Conservation (phyloP, 2,888 invertebrate species). For the Pasiphila rectangulata region DNA sequence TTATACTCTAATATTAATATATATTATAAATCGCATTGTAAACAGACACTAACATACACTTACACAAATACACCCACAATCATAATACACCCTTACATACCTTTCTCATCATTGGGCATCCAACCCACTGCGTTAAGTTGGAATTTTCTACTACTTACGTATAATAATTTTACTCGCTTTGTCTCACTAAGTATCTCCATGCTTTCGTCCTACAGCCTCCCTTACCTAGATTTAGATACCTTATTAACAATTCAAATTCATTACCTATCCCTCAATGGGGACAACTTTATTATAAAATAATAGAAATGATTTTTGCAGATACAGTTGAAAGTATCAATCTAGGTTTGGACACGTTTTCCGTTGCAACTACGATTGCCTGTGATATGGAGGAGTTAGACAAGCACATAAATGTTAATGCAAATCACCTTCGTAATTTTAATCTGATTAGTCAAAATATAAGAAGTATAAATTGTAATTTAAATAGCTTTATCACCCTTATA, state of each 20-base stretch:
- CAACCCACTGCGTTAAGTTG: no score
- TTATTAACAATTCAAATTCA: not conserved
- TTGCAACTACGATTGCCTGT: not conserved
- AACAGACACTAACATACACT: no score
- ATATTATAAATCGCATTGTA: no score
- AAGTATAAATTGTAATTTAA: constrained; percentile 30
- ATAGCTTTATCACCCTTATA: constrained; percentile 21
- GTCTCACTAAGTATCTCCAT: no score
- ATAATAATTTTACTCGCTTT: no score
- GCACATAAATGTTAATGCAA: not conserved
- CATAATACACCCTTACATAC: no score
- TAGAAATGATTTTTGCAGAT: not conserved
- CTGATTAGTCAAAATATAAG: constrained; percentile 32
- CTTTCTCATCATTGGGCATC: no score
- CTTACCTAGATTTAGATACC: not conserved
- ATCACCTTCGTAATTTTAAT: constrained; percentile 8
- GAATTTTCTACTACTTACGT: no score
- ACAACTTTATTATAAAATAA: not conserved
- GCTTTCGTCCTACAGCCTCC: not conserved
- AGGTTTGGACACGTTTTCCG: constrained; percentile 5
- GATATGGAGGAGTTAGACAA: constrained; percentile 1
- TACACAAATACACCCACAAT: no score
- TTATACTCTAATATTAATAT: no score
- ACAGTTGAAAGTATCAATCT: constrained; percentile 1
- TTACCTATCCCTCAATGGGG: not conserved